Base-by-base conservation (phyloP, 1,140 invertebrate genomes). In the Cylas formicarius region DNA sequence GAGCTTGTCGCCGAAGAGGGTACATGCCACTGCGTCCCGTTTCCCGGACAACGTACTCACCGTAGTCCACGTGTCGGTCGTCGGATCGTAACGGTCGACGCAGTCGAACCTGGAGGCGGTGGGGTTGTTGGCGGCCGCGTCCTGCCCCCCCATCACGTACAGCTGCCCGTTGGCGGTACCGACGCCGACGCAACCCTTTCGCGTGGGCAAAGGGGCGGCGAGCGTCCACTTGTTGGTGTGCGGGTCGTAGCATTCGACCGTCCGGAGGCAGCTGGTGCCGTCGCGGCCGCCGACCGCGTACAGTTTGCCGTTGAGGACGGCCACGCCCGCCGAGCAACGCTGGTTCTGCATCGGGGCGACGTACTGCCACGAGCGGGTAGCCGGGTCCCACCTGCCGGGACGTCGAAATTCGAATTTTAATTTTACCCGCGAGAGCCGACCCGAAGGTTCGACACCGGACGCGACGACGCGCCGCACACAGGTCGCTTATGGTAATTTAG, bases 201-300 rank as follows among this genome's bases (percentile, higher is more conserved):
- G 77, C 46, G 84, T 74, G 31, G 84, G 82, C 90, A 97, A 94
- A 34, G 92, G 84, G 11, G 89, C 82, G 55, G 90, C 84, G 26
- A 80, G 74, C 17, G 76, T 81, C 93, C 93, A 97, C 53, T 81
- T 82, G 67, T 94, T 88, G 4, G 82, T 89, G 56, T 89, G 82
- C 8, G 90, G 87, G 72, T 95, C 87, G 65, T 90, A 97, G 58
- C 84, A 84, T 69, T 97, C 94, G 0, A 96, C 90, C 48, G 87
- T 89, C 50, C 84, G 79, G 51, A 96, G 75, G 61, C 92, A 95
- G 0, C 86, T 84, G 56, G 86, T 84, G 18, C 90, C 88, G 69
- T 96, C 93, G 45, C 92, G 78, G 8, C 93, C 92, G 35, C 92
- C 93, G 13, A 93, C 88, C 8, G 88, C 90, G 71, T 93, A 96